phyloP scores from a whole-genome alignment of 1,140 invertebrate genomes.

The Micrasema minimum region DNA sequence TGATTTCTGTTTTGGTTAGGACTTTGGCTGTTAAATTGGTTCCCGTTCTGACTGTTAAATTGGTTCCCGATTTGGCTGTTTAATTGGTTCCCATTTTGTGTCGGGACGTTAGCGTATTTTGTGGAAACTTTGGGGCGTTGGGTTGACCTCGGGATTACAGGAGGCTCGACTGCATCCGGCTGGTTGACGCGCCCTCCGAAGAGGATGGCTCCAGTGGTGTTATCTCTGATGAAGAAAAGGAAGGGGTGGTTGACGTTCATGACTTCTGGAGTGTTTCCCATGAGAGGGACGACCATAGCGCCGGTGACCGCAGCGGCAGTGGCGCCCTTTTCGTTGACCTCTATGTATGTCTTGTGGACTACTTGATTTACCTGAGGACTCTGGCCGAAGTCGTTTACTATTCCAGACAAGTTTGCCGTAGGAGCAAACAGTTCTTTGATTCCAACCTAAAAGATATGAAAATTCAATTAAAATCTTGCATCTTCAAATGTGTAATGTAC shows the following conservation, averaged over 20 bases:
- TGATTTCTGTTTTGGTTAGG: no score
- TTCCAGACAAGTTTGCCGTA: conserved; percentile 72
- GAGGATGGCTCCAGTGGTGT: conserved; percentile 67
- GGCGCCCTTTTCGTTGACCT: conserved; percentile 78
- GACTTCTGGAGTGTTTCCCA: conserved; percentile 59
- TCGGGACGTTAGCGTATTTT: no score
- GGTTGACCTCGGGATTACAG: no score
- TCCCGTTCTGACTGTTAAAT: no score
- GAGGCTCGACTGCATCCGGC: no score
- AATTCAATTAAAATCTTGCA: no score
- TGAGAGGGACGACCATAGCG: conserved; percentile 70
- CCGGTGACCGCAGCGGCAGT: conserved; percentile 76
- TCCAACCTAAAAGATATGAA: conserved; percentile 66
- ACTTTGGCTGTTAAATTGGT: no score
- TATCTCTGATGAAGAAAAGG: conserved; percentile 76
- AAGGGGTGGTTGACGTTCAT: conserved; percentile 76
- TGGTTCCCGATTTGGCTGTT: no score
- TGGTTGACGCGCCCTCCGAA: conserved; percentile 75
- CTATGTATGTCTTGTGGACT: conserved; percentile 76
- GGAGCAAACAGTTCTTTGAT: conserved; percentile 71
- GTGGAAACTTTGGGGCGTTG: no score
- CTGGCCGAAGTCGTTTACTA: conserved; percentile 59
- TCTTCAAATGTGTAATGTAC: neutral
- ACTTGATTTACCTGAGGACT: conserved; percentile 69
- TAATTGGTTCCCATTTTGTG: no score